These are phyloP conservation scores for Benitochromis conjunctus DNA, from an alignment of 2,113 vertebrate species.

Conservation along the genomic window DNA sequence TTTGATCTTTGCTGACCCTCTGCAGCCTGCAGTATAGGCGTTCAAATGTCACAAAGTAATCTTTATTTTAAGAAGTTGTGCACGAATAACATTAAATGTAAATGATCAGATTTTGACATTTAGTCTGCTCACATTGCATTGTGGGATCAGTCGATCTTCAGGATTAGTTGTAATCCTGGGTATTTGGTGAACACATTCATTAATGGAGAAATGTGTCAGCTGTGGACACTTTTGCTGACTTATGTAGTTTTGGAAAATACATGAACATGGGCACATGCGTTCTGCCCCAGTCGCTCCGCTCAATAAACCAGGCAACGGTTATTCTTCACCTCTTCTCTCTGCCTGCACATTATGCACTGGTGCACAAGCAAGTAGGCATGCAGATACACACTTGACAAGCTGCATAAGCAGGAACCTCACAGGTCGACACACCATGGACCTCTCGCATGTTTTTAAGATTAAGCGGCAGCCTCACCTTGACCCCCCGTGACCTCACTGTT, in stretches of 20 bases:
- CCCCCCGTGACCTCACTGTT: slow-evolving; percentile 11
- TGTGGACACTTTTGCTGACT: slow-evolving; percentile 30
- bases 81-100: slow-evolving; percentile 24
- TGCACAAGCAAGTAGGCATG: neutral
- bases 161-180: slow-evolving; percentile 63
- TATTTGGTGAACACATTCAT: slow-evolving; percentile 51
- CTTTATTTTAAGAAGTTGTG: slow-evolving; percentile 26
- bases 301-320: slow-evolving; percentile 21
- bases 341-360: slow-evolving; percentile 26
- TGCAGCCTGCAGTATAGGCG: neutral
- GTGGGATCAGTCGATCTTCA: slow-evolving; percentile 46
- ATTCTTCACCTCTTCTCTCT: slow-evolving; percentile 4
- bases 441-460: slow-evolving; percentile 59
- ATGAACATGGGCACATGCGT: neutral
- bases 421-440: slow-evolving; percentile 20
- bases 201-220: slow-evolving; percentile 40
- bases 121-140: slow-evolving; percentile 29
- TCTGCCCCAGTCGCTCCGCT: neutral
- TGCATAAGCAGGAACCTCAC: slow-evolving; percentile 37
- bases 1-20: neutral
- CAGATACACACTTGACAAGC: slow-evolving; percentile 17
- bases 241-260: neutral
- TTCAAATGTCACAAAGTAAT: slow-evolving; percentile 20
- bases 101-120: slow-evolving; percentile 36
- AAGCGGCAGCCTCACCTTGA: slow-evolving; percentile 54